Base-by-base conservation (phyloP, 2,113 vertebrate species). In the Felis chaus region DNA sequence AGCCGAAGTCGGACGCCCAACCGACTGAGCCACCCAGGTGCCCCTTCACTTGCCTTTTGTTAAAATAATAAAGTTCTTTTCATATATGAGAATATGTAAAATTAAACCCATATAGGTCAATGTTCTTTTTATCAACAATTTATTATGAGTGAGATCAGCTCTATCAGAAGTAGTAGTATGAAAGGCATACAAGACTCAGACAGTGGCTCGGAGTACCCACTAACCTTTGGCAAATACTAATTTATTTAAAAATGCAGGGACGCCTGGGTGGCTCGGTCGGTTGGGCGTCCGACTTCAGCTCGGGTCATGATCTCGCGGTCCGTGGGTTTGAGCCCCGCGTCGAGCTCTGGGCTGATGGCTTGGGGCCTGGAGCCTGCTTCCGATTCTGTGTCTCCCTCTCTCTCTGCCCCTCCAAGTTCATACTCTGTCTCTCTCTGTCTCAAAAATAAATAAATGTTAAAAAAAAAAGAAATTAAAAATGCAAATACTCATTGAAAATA, bases 171-270 rank as follows among this genome's bases (percentile, higher is more conserved):
- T 12, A 78, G 6, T 41, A 81, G 23, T 18, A 27, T 18, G 36
- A 65, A 95, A 15, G 63, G 33, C 4, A 18, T 69, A 50, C 6
- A 27, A 78, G 31, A n/a, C n/a, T 63, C 61, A 55, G 33, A 65
- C 66, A 45, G 16, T 29, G 66, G 7, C 33, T 88, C 11, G 31
- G 1, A 27, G 2, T 57, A 41, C 23, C 33, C n/a, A 21, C 41
- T 45, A n/a, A 10, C 27, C 8, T 55, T 84, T 81, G 29, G 18
- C 16, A 95, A 92, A 73, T 7, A n/a, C 16, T 83, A 23, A 71
- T 93, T 90, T 95, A 27, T 45, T 96, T 69, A 90, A 95, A 78
- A 50, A 71, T 31, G 18, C 50, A 66, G 7, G 45, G 45, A 45
- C 7, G 7, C 45, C 45, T 45, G 45, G 45, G 45, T 45, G 45